These are phyloP conservation scores for Chironomus tepperi DNA, from an alignment of 1,140 invertebrate genomes.

Conservation along the genomic window DNA sequence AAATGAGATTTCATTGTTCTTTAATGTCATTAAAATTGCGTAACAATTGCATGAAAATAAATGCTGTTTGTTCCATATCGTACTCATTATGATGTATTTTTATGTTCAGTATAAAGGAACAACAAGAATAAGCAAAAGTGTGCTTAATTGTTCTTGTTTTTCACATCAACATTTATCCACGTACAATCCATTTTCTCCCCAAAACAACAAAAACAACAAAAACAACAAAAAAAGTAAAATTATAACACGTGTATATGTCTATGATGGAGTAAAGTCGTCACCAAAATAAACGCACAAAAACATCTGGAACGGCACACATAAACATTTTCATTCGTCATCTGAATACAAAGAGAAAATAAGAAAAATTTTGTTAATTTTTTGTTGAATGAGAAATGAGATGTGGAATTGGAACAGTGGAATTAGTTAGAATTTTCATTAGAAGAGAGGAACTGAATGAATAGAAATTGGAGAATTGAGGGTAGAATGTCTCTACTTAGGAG, in stretches of 20 bases:
- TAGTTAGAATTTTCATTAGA: no score
- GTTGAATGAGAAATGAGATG: no score
- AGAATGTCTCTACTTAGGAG: no score
- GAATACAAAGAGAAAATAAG: background rate
- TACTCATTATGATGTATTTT: background rate
- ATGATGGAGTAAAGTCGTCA: background rate
- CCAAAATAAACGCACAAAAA: background rate
- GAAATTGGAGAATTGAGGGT: no score
- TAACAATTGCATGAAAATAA: background rate
- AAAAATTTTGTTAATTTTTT: background rate
- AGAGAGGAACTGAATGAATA: no score
- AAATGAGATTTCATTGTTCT: background rate
- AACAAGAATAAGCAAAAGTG: background rate
- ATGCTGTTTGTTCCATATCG: no score
- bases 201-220: no score
- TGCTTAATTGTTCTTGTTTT: background rate
- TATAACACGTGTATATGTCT: background rate
- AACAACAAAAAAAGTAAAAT: no score
- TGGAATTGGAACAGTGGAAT: no score
- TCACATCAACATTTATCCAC: background rate
- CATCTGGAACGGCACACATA: background rate
- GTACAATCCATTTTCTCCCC: background rate
- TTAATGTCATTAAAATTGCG: conserved; percentile 3
- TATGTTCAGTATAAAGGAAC: background rate
- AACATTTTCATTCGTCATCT: background rate